Evolutionary conservation across 2,888 invertebrate genomes (phyloP), one percentile per base, ranked within the genome.

Genomic region (Therioaphis trifolii): DNA sequence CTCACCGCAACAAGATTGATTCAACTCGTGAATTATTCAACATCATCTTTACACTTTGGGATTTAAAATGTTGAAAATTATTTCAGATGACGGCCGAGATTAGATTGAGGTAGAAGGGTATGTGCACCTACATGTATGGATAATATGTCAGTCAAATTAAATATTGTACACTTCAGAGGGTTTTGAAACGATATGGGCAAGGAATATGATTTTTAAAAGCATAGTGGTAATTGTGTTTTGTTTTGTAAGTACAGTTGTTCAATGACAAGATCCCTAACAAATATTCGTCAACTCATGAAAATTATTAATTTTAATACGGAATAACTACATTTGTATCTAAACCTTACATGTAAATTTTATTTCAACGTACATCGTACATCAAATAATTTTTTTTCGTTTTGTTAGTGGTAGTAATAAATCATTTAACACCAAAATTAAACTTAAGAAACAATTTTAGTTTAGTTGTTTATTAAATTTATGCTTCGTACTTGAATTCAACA

Each of bases 1-100:
- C 71, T 24, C 58, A 15, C 12, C 18, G 18, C 21, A 46, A 74
- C 63, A 63, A 74, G 72, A 82, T 82, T 52, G 82, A 82, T 82
- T 74, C 74, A 40, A 24, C 72, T 74, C 82, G 82, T 82, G 82
- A 82, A 82, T 82, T 61, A 82, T 82, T 82, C 82, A 82, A 82
- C 74, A 24, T 58, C 71, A 49, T 72, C 71, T 71, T 46, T 72
- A 58, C 29, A 46, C 29, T 61, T 72, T 61, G 80, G 35, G 71
- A 58, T 80, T 61, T 71, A 69, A 79, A 69, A 71, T 43, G 43
- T 55, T 71, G 69, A 79, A 79, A 69, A 69, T 79, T 43, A 79
- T 79, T 79, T 71, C 29, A 55, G 55, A 69, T 58, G 69, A 69
- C 79, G 69, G 55, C 43, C 21, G 69, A 46, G 79, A 69, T 79